Conservation (phyloP, 2,113 vertebrate species). For the Burhinus oedicnemus region DNA sequence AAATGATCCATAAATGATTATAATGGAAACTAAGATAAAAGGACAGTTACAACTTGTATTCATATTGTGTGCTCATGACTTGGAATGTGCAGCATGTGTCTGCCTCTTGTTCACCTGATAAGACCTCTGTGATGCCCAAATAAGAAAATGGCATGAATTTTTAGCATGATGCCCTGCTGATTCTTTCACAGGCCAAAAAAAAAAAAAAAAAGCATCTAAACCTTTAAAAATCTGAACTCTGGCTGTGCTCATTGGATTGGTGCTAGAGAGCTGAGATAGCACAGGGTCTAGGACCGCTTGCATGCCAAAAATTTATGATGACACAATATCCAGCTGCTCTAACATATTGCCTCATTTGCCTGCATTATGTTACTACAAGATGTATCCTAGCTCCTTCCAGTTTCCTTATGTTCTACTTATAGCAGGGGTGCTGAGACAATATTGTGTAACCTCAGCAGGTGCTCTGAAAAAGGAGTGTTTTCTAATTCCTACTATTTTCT, state of each 20-base stretch:
- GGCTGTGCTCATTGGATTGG: background rate
- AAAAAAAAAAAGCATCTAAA: background rate
- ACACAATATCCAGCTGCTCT: background rate
- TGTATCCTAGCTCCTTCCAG: background rate
- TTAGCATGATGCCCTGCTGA: background rate
- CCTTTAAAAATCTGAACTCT: background rate
- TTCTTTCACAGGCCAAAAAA: background rate
- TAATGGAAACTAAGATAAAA: background rate
- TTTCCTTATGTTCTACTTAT: background rate
- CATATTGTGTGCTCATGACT: too few relatives aligned
- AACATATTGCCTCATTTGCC: background rate
- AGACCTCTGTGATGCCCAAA: background rate
- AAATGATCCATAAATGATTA: background rate
- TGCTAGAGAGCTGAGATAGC: background rate
- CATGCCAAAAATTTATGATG: background rate
- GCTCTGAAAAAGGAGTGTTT: background rate
- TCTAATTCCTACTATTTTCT: background rate
- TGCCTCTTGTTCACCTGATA: background rate
- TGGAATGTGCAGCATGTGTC: rapidly evolving
- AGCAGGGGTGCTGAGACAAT: background rate
- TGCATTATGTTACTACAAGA: background rate
- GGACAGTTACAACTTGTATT: background rate
- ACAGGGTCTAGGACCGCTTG: background rate
- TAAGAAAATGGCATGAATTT: background rate
- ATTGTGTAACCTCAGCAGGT: background rate